Evolutionary conservation across 92 coral and sea anemone species (phyloP), one percentile per base, ranked within the genome.

Genomic region (Phenganax marumi): DNA sequence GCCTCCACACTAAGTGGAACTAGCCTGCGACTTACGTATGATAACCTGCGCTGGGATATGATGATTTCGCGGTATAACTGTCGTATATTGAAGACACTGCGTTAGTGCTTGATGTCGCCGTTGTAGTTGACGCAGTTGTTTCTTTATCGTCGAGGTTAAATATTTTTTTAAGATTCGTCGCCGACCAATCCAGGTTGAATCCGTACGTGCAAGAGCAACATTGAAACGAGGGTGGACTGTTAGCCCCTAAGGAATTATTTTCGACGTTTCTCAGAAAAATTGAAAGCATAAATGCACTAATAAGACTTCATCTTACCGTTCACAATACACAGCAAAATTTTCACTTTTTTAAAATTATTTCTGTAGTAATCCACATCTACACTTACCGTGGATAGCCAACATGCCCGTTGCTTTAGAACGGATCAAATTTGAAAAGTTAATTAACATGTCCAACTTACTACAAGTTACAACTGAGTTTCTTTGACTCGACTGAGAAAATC

Each of bases 151-250:
- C 90, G 3, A 88, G 77, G 17, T 91, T 90, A 85, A 90, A 96
- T 81, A 96, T 96, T 51, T 85, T 57, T 73, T 96, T 97, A 51
- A 96, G 92, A 90, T 96, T 96, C 26, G 97, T 90, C 13, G 80
- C 62, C 12, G 97, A 93, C 99, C 99, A 96, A 88, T 96, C 91
- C 22, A 96, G 89, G 89, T 96, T 96, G 87, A 96, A 96, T 58
- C 99, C 99, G 85, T 92, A 96, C 47, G 85, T 93, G 56, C 99
- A 96, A 12, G 69, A 77, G 80, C 87, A 94, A 79, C 99, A 96
- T 84, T 92, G 99, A 66, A 96, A 96, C 25, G 99, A 96, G 5
- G 99, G 99, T 2, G 99, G 97, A 62, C 90, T 91, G 87, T 90
- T 96, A 10, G 88, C 86, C 21, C 99, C 99, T 96, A 68, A 12